phyloP scores from a whole-genome alignment of 2,888 invertebrate species.

The Phyllotreta cruciferae region DNA sequence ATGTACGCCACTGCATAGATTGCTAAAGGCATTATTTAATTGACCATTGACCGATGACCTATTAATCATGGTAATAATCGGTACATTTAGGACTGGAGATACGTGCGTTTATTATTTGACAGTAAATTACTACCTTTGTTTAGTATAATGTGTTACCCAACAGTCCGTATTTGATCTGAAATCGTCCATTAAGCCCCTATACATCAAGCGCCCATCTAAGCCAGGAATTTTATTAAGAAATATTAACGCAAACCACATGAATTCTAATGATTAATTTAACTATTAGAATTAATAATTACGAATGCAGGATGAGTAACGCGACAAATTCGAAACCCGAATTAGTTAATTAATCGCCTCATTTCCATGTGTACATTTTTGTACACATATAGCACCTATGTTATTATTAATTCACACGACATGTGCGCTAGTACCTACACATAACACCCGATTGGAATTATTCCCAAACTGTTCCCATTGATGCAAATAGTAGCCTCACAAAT shows the following conservation, averaged over 20 bases:
- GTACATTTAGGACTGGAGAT: constrained; percentile 4
- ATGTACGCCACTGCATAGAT: neutral
- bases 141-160: constrained; percentile 6
- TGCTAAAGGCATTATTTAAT: constrained; percentile 3
- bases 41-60: constrained; percentile 18
- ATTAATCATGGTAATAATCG: constrained; percentile 13
- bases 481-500: too few relatives aligned
- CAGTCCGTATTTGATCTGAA: constrained; percentile 4
- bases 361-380: too few relatives aligned
- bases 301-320: neutral
- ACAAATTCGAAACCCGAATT: too few relatives aligned
- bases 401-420: too few relatives aligned
- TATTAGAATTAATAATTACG: constrained; percentile 10
- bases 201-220: neutral
- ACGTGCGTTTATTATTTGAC: constrained; percentile 12
- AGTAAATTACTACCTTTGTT: constrained; percentile 16
- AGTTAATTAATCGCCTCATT: too few relatives aligned
- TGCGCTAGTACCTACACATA: too few relatives aligned
- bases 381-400: too few relatives aligned
- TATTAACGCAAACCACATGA: too few relatives aligned
- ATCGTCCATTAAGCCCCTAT: constrained; percentile 2
- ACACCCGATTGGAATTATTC: too few relatives aligned
- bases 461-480: too few relatives aligned
- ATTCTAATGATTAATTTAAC: too few relatives aligned
- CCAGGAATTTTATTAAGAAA: neutral